Evolutionary conservation across 1,140 invertebrate genomes (phyloP), one percentile per base, ranked within the genome.

Genomic region (Heliconius eleuchia): DNA sequence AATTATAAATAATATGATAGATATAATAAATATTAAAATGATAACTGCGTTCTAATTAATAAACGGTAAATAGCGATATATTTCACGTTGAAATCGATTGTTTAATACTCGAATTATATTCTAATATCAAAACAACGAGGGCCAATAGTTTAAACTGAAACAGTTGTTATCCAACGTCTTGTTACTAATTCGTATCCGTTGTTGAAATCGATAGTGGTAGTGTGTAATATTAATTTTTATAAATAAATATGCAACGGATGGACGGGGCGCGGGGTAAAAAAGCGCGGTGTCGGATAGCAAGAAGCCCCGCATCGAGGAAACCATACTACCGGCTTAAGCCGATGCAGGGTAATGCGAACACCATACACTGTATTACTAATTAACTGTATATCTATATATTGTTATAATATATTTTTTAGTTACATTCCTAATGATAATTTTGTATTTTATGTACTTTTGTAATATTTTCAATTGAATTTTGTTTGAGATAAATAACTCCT

Each of bases 271-370:
- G 27, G 23, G 60, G 60, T 66, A 66, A 66, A 89, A 89, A 92
- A 91, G 86, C 76, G 42, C 9, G 83, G 87, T 93, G 84, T 93
- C 92, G 80, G 80, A 74, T 93, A 79, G 84, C 92, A 70, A 18
- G 91, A 92, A 93, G 90, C 91, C 92, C 79, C 80, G 75, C 84
- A 77, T 70, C 37, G 75, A 80, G 82, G 92, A 93, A 93, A 89
- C 92, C 92, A 85, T 93, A 93, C 85, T 88, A 86, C 81, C 84
- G 88, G 87, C 85, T 88, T 89, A 90, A 84, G 84, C 78, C 82
- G 73, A 30, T 79, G 42, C 55, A 52, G 57, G 18, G 39, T 77
- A 79, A 80, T 78, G 75, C 74, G 66, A 76, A 66, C 60, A 66
- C 60, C 23, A 16, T 46, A 46, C 13, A 46, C 11, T 27, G 37